A percentile compares a stretch with the other conserved stretches of the same genome.
Evolutionary conservation across 1,140 invertebrate species (phyloP).

Genomic region (Drosophila kikkawai): DNA sequence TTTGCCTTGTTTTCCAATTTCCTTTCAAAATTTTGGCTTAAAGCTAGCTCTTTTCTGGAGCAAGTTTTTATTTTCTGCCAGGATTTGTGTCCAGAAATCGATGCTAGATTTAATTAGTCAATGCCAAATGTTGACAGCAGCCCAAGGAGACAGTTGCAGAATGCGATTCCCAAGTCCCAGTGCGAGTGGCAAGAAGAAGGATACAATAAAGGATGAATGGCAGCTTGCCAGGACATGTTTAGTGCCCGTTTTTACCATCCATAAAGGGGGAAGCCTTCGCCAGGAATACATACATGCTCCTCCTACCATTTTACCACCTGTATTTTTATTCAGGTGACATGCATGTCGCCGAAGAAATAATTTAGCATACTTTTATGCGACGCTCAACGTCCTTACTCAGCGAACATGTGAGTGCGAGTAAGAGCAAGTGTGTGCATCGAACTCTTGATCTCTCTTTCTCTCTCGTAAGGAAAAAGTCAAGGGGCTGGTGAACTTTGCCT

Average conservation of each 20-base stretch:
- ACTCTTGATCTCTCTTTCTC: not conserved
- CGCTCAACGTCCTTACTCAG: not conserved
- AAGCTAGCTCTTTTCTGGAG: too few relatives aligned
- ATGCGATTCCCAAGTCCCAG: slow-evolving; percentile 19
- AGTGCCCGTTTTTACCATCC: slow-evolving; percentile 35
- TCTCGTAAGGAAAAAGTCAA: not conserved
- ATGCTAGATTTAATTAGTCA: slow-evolving; percentile 49
- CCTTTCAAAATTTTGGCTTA: not conserved
- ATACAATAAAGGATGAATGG: slow-evolving; percentile 38
- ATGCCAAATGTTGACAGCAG: slow-evolving; percentile 41
- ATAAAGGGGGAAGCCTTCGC: slow-evolving; percentile 31
- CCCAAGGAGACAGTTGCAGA: slow-evolving; percentile 31
- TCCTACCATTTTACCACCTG: not conserved
- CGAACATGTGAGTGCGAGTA: not conserved
- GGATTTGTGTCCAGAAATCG: slow-evolving; percentile 28
- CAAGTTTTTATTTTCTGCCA: not conserved
- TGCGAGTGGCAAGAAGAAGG: slow-evolving; percentile 6
- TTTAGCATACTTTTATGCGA: slow-evolving; percentile 55
- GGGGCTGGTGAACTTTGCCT: not conserved
- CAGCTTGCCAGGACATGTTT: slow-evolving; percentile 52
- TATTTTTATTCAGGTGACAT: slow-evolving; percentile 16
- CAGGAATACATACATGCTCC: not conserved
- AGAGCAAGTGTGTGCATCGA: slow-evolving; percentile 13
- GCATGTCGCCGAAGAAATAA: slow-evolving; percentile 41
- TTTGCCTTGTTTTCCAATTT: slow-evolving; percentile 9